Evolutionary conservation across 37 sponge, comb jelly and placozoan genomes (phyloP).

Genomic region (Agelas oroides): DNA sequence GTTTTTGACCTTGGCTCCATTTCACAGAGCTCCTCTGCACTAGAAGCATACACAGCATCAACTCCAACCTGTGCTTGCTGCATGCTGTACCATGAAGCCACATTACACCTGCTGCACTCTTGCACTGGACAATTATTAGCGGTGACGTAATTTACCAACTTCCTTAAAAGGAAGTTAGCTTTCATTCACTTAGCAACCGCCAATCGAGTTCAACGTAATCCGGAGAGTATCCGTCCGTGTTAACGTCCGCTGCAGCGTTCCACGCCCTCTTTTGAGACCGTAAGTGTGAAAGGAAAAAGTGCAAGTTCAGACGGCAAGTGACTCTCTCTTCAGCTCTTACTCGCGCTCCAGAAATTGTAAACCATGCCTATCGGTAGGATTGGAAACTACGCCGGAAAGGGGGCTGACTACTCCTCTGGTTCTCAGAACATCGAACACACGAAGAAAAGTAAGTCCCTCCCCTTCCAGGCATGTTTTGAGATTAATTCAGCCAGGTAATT

Average conservation of each 20-base stretch:
- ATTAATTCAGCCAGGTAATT: too few relatives aligned
- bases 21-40: too few relatives aligned
- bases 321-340: background rate
- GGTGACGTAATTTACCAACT: background rate
- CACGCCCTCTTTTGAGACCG: constrained; percentile 32
- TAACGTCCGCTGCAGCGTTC: background rate
- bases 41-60: background rate
- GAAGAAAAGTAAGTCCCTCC: constrained; percentile 52
- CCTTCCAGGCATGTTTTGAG: too few relatives aligned
- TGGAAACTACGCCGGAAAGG: constrained; percentile 65
- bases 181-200: constrained; percentile 40
- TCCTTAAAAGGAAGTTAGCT: constrained; percentile 28
- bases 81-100: too few relatives aligned
- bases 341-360: background rate
- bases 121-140: too few relatives aligned
- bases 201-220: constrained; percentile 35
- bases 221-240: constrained; percentile 4
- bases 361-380: constrained; percentile 93
- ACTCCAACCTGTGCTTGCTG: too few relatives aligned
- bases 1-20: too few relatives aligned
- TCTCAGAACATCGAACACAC: constrained; percentile 51
- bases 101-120: too few relatives aligned
- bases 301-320: background rate
- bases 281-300: too few relatives aligned
- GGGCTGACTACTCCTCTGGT: constrained; percentile 88